Percentiles rank a stretch among this genome's conserved stretches.
Evolutionary conservation across 2,797 vertebrate species (phyloP).

Genomic region (Mionectes olivaceus): DNA sequence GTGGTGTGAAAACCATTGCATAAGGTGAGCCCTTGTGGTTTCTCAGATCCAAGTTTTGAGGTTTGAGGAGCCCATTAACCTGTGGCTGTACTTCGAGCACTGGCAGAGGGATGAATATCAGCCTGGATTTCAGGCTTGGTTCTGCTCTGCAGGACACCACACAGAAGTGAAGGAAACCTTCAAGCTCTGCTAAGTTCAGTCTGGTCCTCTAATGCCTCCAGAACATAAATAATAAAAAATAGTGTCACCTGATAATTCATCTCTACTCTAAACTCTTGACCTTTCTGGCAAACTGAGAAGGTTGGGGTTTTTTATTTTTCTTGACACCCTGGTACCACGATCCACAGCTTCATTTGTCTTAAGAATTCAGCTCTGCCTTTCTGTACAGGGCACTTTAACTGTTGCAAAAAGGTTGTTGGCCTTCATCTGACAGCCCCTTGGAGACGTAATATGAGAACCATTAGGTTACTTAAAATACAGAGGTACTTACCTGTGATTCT

Average conservation of each 20-base stretch:
- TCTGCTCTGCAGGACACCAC: background rate
- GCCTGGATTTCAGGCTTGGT: background rate
- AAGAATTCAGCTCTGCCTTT: background rate
- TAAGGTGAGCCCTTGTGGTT: background rate
- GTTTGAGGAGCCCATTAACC: background rate
- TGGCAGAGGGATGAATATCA: background rate
- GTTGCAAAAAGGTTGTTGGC: background rate
- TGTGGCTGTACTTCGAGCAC: background rate
- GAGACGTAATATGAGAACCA: background rate
- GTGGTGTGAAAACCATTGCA: accelerated
- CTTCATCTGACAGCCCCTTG: background rate
- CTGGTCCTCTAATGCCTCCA: background rate
- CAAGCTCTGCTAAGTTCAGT: background rate
- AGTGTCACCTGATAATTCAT: background rate
- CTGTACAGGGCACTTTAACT: background rate
- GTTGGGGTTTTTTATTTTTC: background rate
- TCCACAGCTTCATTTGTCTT: background rate
- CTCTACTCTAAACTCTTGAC: background rate
- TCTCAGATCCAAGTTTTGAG: background rate
- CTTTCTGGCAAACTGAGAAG: background rate
- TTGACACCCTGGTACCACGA: background rate
- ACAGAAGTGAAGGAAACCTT: background rate
- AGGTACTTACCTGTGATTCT: background rate
- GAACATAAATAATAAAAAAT: background rate
- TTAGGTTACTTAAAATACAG: background rate